phyloP scores from a whole-genome alignment of 2,797 vertebrate species.

The Triplophysa bombifrons region DNA sequence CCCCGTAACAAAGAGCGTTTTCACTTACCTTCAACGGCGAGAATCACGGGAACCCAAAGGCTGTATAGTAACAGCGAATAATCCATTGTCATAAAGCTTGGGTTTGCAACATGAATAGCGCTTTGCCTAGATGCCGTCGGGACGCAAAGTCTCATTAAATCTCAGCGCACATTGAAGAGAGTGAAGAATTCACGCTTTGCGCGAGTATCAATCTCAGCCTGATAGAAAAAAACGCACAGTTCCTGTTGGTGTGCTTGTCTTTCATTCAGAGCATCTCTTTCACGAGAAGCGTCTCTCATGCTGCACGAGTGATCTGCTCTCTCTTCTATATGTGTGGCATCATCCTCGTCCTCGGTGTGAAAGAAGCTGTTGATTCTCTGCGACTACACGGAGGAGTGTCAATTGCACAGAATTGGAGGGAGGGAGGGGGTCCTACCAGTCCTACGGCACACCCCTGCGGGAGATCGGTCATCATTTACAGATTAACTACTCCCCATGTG shows the following conservation, averaged over 20 bases:
- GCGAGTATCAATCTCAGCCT: not conserved
- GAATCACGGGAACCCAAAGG: conserved; percentile 74
- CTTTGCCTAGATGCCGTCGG: conserved; percentile 62
- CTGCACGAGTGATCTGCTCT: not conserved
- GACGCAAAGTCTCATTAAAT: conserved; percentile 54
- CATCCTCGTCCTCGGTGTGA: conserved; percentile 34
- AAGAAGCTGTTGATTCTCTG: conserved; percentile 74
- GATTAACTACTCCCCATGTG: not conserved
- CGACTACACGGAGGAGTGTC: conserved; percentile 75
- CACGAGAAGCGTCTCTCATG: conserved; percentile 7
- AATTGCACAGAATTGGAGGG: conserved; percentile 62
- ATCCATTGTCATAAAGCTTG: conserved; percentile 82
- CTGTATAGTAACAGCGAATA: conserved; percentile 82
- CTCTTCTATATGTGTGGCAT: conserved; percentile 44
- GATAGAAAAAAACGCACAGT: not conserved
- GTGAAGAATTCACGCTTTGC: conserved; percentile 16
- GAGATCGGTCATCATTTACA: conserved; percentile 37
- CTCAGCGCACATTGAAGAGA: not conserved
- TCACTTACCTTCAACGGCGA: conserved; percentile 79
- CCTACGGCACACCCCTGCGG: conserved; percentile 49
- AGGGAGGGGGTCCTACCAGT: not conserved
- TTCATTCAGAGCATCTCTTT: conserved; percentile 9
- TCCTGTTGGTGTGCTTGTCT: not conserved
- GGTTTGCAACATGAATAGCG: conserved; percentile 76
- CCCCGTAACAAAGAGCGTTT: conserved; percentile 51